These are phyloP conservation scores for Hozukius guyotensis DNA, from an alignment of 2,797 vertebrate species.

Conservation along the genomic window DNA sequence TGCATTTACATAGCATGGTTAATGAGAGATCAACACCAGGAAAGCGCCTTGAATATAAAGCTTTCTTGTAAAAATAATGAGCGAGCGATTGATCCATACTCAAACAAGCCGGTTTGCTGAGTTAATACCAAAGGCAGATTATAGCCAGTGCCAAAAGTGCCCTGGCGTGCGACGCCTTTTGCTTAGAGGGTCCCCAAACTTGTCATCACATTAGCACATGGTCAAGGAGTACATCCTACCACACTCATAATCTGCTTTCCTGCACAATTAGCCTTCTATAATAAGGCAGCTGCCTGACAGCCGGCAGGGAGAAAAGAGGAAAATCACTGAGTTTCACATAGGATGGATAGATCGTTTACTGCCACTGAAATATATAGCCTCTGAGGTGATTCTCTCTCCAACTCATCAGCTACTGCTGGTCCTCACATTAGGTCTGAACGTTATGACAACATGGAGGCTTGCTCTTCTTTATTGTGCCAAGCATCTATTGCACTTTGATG, in stretches of 20 bases:
- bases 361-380: constrained; percentile 70
- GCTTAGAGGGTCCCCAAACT: constrained; percentile 84
- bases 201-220: constrained; percentile 90
- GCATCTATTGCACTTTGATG: constrained; percentile 79
- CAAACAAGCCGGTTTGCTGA: constrained; percentile 87
- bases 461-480: constrained; percentile 69
- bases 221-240: constrained; percentile 87
- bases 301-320: constrained; percentile 67
- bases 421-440: constrained; percentile 58
- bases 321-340: constrained; percentile 74
- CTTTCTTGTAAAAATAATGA: constrained; percentile 88
- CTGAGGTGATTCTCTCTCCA: constrained; percentile 62
- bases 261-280: constrained; percentile 88
- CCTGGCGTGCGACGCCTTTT: constrained; percentile 82
- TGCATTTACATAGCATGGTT: constrained; percentile 85
- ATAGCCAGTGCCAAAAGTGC: constrained; percentile 85
- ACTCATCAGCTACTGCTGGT: constrained; percentile 60
- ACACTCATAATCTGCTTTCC: constrained; percentile 88
- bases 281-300: constrained; percentile 82
- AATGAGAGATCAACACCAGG: constrained; percentile 88
- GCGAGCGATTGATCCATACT: constrained; percentile 86
- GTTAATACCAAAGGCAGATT: constrained; percentile 89
- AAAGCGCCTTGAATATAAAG: constrained; percentile 83
- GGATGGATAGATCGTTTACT: constrained; percentile 72
- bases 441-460: constrained; percentile 72